Base-by-base conservation (phyloP, 2,797 vertebrate genomes). In the Esox masquinongy region DNA sequence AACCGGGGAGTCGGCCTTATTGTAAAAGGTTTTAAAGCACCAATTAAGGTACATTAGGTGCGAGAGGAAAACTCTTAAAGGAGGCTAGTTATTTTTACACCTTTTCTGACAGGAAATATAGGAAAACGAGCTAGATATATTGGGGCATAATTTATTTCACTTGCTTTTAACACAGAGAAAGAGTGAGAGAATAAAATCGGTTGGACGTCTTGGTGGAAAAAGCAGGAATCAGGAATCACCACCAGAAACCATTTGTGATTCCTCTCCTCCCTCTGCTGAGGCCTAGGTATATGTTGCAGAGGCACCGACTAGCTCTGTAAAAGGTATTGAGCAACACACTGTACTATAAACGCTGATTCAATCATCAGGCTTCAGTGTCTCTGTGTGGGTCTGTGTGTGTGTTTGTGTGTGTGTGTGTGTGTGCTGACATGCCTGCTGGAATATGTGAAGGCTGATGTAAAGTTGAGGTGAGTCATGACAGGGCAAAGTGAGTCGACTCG, bases 1-100 rank as follows among this genome's bases (percentile, higher is more conserved):
- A 87, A 82, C 85, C 83, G 86, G 77, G 63, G 86, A 91, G 85
- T 85, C 86, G 88, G 87, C 85, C 71, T 84, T 88, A 90, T 90
- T 90, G 83, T 90, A 91, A 92, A 92, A 72, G 68, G 66, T 82
- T 91, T 92, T 91, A 92, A 90, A 88, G 84, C 81, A 74, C 36
- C 85, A 86, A 88, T 89, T 86, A 92, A 88, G 83, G 77, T 76
- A 84, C 84, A 87, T 86, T 85, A 88, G 75, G 79, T 85, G 70
- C 70, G 75, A 72, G 49, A 53, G 68, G 39, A 39, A 50, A 66
- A 31, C 68, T 74, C 80, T 70, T 81, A 72, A 53, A 83, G 31
- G 64, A 82, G 74, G 71, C 73, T 75, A 78, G 73, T 79, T 88
- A 81, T 88, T 91, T 85, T 88, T 73, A 83, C 83, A 89, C 86